Conservation (phyloP, 2,113 vertebrate genomes). For the Vidua macroura region DNA sequence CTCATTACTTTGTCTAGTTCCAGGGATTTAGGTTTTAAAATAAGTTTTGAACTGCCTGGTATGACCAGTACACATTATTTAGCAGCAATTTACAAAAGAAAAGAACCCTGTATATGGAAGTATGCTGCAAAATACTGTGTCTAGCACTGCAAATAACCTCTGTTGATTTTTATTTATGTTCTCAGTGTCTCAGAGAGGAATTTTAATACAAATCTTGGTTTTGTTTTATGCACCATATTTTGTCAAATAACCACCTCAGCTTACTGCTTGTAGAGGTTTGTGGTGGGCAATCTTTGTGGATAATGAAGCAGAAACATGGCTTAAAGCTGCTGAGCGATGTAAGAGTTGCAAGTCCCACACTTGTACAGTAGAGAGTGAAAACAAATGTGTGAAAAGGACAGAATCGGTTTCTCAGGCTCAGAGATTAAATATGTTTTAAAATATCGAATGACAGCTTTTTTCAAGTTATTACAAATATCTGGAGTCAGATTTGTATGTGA, state of each 20-base stretch:
- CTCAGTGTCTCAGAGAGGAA: slow-evolving; percentile 5
- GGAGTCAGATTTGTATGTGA: background rate
- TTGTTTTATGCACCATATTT: background rate
- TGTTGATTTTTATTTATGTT: background rate
- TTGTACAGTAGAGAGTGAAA: background rate
- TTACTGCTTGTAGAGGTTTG: background rate
- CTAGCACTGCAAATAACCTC: background rate
- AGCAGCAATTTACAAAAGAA: background rate
- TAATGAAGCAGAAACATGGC: background rate
- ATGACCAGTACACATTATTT: background rate
- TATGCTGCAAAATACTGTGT: background rate
- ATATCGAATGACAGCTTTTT: background rate
- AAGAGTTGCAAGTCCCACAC: background rate
- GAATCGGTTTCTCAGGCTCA: background rate
- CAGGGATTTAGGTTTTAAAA: background rate
- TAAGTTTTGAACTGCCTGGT: background rate
- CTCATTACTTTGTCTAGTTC: background rate
- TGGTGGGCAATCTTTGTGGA: background rate
- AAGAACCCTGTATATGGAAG: background rate
- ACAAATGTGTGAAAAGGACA: background rate
- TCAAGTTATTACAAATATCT: background rate
- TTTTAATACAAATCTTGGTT: background rate
- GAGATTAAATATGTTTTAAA: slow-evolving; percentile 23
- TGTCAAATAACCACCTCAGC: background rate
- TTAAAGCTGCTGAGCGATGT: background rate